Conservation (phyloP, 1,140 invertebrate species). For the Anagrus nilaparvatae region DNA sequence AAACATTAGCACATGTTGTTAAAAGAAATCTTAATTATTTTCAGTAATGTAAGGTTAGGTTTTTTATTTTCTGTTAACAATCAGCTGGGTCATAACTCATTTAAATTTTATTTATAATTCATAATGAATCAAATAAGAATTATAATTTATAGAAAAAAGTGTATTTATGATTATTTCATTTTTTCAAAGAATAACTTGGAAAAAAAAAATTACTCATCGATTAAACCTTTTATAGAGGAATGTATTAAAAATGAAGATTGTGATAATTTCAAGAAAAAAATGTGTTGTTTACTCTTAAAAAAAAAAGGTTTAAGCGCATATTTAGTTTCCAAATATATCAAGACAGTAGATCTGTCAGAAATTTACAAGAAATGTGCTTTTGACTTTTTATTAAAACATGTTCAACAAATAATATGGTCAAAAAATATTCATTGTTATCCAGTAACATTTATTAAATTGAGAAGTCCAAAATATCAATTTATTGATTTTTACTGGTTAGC, state of each 20-base stretch:
- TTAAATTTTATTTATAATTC: too few species aligned
- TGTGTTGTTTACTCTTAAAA: conserved; percentile 19
- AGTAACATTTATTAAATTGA: conserved; percentile 28
- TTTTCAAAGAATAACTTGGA: conserved; percentile 2
- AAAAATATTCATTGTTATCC: neutral
- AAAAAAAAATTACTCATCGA: too few species aligned
- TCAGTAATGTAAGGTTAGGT: too few species aligned
- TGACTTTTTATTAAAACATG: conserved; percentile 8
- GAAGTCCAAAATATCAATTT: conserved; percentile 46
- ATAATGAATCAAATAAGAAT: conserved; percentile 10
- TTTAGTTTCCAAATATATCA: conserved; percentile 27
- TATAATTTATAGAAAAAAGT: conserved; percentile 14
- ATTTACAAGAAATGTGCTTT: conserved; percentile 24
- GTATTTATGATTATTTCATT: conserved; percentile 15
- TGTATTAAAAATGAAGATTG: too few species aligned
- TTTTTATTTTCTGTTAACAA: too few species aligned
- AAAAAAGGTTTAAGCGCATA: conserved; percentile 27
- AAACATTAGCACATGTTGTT: too few species aligned
- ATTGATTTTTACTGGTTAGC: conserved; percentile 56
- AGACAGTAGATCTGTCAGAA: conserved; percentile 19
- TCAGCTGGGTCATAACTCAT: too few species aligned
- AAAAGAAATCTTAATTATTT: too few species aligned
- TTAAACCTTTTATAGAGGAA: too few species aligned
- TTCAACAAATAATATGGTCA: neutral
- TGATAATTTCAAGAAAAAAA: too few species aligned